phyloP scores from a whole-genome alignment of 2,113 vertebrate species.

The Xiphophorus maculatus region DNA sequence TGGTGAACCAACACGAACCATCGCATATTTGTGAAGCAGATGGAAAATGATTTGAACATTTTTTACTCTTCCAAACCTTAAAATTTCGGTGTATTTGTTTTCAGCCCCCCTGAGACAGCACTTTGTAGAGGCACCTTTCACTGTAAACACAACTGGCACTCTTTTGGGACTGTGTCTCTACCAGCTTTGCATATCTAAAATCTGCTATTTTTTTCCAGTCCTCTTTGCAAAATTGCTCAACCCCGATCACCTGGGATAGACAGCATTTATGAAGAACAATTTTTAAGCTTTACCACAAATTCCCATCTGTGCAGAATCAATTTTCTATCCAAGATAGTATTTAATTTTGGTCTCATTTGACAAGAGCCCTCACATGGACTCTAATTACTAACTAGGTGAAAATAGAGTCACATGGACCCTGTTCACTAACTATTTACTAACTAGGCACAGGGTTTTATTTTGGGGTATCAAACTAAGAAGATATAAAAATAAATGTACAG shows the following conservation, averaged over 20 bases:
- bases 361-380: no score
- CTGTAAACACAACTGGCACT: not conserved
- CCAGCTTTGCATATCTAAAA: no score
- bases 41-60: not conserved
- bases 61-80: not conserved
- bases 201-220: not conserved
- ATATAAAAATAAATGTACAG: not conserved
- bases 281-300: no score
- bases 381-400: no score
- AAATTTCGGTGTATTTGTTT: not conserved
- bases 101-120: not conserved
- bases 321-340: not conserved
- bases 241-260: no score
- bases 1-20: not conserved
- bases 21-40: not conserved
- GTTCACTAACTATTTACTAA: no score
- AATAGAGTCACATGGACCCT: no score
- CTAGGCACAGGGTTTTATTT: no score
- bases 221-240: not conserved
- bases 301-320: not conserved
- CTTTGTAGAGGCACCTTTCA: not conserved
- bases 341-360: not conserved
- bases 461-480: not conserved
- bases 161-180: not conserved
- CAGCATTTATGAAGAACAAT: no score